Base-by-base conservation (phyloP, 2,888 invertebrate species). In the Tiliacea aurago region DNA sequence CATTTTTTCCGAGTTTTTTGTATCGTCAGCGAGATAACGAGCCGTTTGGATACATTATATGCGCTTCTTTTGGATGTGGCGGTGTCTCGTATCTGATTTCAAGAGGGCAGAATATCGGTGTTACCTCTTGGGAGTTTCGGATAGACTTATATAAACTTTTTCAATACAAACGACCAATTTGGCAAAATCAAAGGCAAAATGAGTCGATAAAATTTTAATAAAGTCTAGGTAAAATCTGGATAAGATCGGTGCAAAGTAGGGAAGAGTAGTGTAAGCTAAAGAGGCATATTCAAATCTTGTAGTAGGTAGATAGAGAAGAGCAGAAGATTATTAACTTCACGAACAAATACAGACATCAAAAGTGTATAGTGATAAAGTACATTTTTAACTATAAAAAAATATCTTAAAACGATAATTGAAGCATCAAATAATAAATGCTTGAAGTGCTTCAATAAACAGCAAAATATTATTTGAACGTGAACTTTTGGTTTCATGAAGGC, bases 21-120 rank as follows among this genome's bases (percentile, higher is more conserved):
- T 92, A 86, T 86, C 91, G 90, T 93, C 91, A 93, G 91, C 91
- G 80, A 90, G 90, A 94, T 93, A 94, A 93, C 93, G 92, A 93
- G 91, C 89, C 68, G 77, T 87, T 86, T 84, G 88, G 89, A 88
- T 90, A 79, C 73, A 73, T 76, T 73, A 53, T 20, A 76, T 83
- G 77, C 53, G 71, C 49, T 81, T 61, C 71, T 81, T 86, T 86
- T 88, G 51, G 51, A 67, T 58, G 73, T 61, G 55, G 33, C 15
- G 43, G 10, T 23, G 28, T 23, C 51, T 15, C 15, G 58, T 59
- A 3, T 66, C 56, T 58, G 11, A 49, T 69, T 76, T 43, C 33
- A 59, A 56, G 58, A 49, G 20, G 20, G 51, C 7, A 23, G 15
- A 53, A 43, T 59, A 53, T 67, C n/a, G 20, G 1, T 33, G 13